These are phyloP conservation scores for Tineola bisselliella DNA, from an alignment of 2,888 invertebrate species.

Conservation along the genomic window DNA sequence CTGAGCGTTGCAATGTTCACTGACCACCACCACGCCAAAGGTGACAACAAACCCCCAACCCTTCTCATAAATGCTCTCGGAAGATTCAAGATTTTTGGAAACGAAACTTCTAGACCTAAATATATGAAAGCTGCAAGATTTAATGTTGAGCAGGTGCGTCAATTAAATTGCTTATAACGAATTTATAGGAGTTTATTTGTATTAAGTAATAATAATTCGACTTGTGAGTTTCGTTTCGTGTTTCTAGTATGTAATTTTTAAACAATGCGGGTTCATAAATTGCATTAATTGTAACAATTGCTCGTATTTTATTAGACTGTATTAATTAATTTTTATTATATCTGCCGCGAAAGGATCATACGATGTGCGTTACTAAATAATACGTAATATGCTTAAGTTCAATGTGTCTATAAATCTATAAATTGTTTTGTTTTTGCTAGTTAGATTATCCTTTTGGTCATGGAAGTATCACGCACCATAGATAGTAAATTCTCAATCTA, in stretches of 20 bases:
- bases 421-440: not conserved
- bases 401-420: not conserved
- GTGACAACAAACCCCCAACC: constrained; percentile 84
- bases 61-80: constrained; percentile 86
- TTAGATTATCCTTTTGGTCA: no score
- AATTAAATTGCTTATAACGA: not conserved
- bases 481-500: no score
- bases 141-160: constrained; percentile 71
- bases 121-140: constrained; percentile 72
- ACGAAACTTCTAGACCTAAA: constrained; percentile 35
- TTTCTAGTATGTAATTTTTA: no score
- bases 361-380: not conserved
- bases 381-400: not conserved
- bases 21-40: constrained; percentile 84
- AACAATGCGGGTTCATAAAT: not conserved
- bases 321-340: not conserved
- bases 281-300: not conserved
- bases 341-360: not conserved
- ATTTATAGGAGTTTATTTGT: no score
- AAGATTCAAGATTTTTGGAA: constrained; percentile 55
- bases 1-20: constrained; percentile 79
- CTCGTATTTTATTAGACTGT: not conserved
- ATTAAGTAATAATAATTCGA: no score
- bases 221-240: no score
- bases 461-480: no score